phyloP scores from a whole-genome alignment of 1,140 invertebrate genomes.

The Diorhabda sublineata region DNA sequence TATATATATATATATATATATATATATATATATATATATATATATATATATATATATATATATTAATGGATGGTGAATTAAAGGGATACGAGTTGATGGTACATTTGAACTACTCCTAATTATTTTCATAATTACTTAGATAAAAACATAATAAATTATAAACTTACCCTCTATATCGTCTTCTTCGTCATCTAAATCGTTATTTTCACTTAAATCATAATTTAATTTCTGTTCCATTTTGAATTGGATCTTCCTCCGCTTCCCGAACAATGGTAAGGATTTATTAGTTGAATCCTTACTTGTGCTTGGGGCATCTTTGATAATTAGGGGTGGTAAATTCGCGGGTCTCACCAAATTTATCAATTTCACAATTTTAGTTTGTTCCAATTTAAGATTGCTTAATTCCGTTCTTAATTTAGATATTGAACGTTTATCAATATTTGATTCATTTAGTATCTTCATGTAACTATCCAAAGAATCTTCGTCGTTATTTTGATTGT shows the following conservation, averaged over 20 bases:
- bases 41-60: too few species aligned
- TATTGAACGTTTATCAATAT: conserved; percentile 51
- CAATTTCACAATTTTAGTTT: conserved; percentile 61
- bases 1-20: too few species aligned
- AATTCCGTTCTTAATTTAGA: conserved; percentile 57
- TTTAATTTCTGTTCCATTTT: conserved; percentile 23
- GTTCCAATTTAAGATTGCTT: conserved; percentile 65
- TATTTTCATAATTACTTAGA: too few species aligned
- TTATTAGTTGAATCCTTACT: conserved; percentile 20
- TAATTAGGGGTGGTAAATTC: conserved; percentile 55
- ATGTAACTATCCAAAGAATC: conserved; percentile 72
- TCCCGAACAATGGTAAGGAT: conserved; percentile 41
- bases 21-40: too few species aligned
- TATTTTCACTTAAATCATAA: conserved; percentile 34
- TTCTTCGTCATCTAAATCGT: conserved; percentile 39
- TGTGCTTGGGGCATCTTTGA: conserved; percentile 19
- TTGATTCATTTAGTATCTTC: conserved; percentile 54
- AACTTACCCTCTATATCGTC: conserved; percentile 17
- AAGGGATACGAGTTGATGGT: too few species aligned
- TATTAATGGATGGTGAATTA: too few species aligned
- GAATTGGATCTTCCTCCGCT: conserved; percentile 37
- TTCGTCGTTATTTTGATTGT: conserved; percentile 50
- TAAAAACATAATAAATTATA: not conserved
- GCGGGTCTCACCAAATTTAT: conserved; percentile 76
- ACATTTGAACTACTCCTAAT: too few species aligned